Evolutionary conservation across 2,797 vertebrate species (phyloP).

Genomic region (Scolopax rusticola): DNA sequence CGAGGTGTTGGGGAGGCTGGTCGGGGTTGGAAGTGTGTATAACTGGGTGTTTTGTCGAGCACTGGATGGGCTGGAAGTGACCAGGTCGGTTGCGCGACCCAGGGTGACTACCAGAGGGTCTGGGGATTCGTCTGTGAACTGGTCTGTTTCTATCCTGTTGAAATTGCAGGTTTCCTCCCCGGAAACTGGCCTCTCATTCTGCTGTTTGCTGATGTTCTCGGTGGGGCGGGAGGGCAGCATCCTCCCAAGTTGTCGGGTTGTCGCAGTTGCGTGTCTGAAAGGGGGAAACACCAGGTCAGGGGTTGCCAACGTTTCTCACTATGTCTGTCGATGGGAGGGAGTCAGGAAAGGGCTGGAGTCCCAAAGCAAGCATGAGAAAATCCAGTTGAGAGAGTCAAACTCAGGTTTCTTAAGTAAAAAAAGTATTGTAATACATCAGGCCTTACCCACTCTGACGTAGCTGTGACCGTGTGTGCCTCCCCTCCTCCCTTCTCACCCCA

Average conservation of each 20-base stretch:
- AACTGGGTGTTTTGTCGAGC: constrained; percentile 21
- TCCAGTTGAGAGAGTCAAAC: constrained; percentile 40
- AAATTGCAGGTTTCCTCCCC: constrained; percentile 15
- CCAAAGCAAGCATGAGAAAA: constrained; percentile 19
- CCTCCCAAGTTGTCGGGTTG: background rate
- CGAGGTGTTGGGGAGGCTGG: background rate
- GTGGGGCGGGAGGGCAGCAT: background rate
- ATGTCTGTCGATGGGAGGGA: background rate
- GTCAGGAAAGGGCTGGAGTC: background rate
- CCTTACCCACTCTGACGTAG: background rate
- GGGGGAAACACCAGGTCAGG: background rate
- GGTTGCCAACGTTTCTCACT: constrained; percentile 23
- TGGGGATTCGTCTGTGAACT: background rate
- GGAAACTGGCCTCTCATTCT: constrained; percentile 17
- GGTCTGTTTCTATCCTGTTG: constrained; percentile 15
- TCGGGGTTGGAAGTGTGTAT: background rate
- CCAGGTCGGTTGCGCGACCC: background rate
- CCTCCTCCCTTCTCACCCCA: background rate
- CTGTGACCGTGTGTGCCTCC: background rate
- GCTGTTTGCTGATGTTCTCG: background rate
- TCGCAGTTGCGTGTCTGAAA: background rate
- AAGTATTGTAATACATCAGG: background rate
- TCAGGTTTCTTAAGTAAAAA: constrained; percentile 53
- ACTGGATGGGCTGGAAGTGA: constrained; percentile 44
- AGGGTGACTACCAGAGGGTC: background rate